Percentiles rank a stretch among this genome's conserved stretches.
These are phyloP conservation scores for Lutjanus erythropterus DNA, from an alignment of 2,113 vertebrate species.

Conservation along the genomic window DNA sequence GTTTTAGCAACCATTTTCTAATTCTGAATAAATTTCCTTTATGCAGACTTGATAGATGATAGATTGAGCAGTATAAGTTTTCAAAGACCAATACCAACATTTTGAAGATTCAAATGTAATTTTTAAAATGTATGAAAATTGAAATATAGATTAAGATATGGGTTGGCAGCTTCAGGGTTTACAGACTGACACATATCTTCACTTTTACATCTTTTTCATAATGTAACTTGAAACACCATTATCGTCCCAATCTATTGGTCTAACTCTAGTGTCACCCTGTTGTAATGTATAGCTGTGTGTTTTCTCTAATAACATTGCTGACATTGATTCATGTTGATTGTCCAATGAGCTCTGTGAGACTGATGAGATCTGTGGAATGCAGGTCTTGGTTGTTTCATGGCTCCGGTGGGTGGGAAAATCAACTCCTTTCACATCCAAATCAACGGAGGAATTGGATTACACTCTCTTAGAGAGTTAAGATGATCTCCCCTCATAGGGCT, in stretches of 20 bases:
- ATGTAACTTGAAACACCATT: background rate
- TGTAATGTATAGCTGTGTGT: background rate
- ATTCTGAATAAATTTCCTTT: too few relatives aligned
- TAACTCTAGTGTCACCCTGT: background rate
- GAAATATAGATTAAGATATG: background rate
- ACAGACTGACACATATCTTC: background rate
- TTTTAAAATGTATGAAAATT: background rate
- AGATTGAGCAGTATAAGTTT: background rate
- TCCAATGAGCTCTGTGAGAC: conserved; percentile 46
- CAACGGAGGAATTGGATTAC: conserved; percentile 68
- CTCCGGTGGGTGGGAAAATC: conserved; percentile 67
- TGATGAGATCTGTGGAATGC: conserved; percentile 59
- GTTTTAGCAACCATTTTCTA: too few relatives aligned
- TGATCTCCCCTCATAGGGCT: conserved; percentile 50
- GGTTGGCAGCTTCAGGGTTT: background rate
- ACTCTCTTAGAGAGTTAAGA: conserved; percentile 56
- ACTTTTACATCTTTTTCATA: background rate
- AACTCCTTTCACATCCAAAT: conserved; percentile 55
- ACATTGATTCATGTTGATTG: conserved; percentile 54
- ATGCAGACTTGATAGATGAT: too few relatives aligned
- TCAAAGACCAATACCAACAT: background rate
- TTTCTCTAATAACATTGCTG: conserved; percentile 23
- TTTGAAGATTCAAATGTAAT: background rate
- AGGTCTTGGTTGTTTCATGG: conserved; percentile 45
- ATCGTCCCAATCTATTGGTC: background rate